Evolutionary conservation across 1,140 invertebrate genomes (phyloP).

Genomic region (Frieseomelitta varia): DNA sequence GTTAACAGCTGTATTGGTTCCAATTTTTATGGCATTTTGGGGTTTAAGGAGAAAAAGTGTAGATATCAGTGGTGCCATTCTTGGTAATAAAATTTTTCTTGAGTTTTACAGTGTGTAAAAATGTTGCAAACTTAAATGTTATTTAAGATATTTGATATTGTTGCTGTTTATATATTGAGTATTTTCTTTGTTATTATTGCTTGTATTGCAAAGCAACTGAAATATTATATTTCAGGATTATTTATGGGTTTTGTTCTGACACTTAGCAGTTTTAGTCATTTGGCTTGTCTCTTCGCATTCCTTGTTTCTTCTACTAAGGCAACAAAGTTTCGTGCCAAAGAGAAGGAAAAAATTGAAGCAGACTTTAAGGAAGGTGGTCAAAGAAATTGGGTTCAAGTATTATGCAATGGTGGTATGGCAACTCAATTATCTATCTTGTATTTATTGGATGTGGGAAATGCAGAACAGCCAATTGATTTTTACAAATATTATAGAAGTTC

Average conservation of each 20-base stretch:
- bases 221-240: slow-evolving; percentile 82
- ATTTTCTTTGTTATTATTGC: slow-evolving; percentile 32
- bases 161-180: neutral
- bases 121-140: neutral
- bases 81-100: slow-evolving; percentile 82
- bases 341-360: slow-evolving; percentile 89
- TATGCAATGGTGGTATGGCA: slow-evolving; percentile 95
- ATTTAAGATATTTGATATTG: neutral
- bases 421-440: slow-evolving; percentile 90
- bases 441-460: slow-evolving; percentile 90
- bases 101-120: slow-evolving; percentile 27
- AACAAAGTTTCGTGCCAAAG: slow-evolving; percentile 88
- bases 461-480: slow-evolving; percentile 92
- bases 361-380: slow-evolving; percentile 94
- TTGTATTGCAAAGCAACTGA: neutral
- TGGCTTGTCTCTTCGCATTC: slow-evolving; percentile 88
- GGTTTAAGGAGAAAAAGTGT: slow-evolving; percentile 87
- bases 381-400: slow-evolving; percentile 94
- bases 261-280: slow-evolving; percentile 90
- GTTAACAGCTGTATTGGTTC: slow-evolving; percentile 87
- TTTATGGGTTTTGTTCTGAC: slow-evolving; percentile 91
- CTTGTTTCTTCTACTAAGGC: slow-evolving; percentile 92
- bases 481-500: slow-evolving; percentile 88
- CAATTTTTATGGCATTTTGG: slow-evolving; percentile 86
- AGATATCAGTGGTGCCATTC: slow-evolving; percentile 86